Evolutionary conservation across 2,888 invertebrate genomes (phyloP), one percentile per base, ranked within the genome.

Genomic region (Tanypteryx hageni): DNA sequence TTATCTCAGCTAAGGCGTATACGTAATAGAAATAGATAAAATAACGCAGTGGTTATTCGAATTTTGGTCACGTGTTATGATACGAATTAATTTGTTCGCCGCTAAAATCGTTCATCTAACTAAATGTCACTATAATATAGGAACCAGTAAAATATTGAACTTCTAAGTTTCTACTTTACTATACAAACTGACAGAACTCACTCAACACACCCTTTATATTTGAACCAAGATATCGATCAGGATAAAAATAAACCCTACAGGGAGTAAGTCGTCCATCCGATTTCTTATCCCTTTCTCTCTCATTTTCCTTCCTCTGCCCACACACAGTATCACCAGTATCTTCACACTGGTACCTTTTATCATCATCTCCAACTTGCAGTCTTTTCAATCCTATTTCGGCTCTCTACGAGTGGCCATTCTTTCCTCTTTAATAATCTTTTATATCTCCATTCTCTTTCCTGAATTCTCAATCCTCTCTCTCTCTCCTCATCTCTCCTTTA

Each of bases 361-460:
- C 76, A 22, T 76, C 76, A 76, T 76, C 27, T 76, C 76, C 11
- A 22, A 13, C 76, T 27, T 3, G 44, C 44, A 44, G 44, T 22
- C n/a, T 64, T 64, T 16, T n/a, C 64, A 0, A 16, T 64, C 68
- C 68, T 22, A 13, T 27, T 76, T 44, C 27, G 22, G 11, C 22
- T 76, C 76, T 22, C 22, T 76, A 76, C n/a, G 76, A 27, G 76
- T 4, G 22, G 9, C 76, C 64, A 89, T 89, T 89, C 89, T 89
- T 68, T 89, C 89, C 89, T 68, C 44, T 68, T 68, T 44, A 68
- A 44, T 64, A 89, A 64, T 64, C n/a, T n/a, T 83, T 27, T 89
- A 64, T 89, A 58, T 86, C 31, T 27, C 16, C 61, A 16, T 86
- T 31, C 59, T n/a, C 18, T 31, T 31, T 44, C 61, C 16, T 27